Evolutionary conservation across 2,113 vertebrate species (phyloP), one percentile per base, ranked within the genome.

Genomic region (Crypturellus undulatus): DNA sequence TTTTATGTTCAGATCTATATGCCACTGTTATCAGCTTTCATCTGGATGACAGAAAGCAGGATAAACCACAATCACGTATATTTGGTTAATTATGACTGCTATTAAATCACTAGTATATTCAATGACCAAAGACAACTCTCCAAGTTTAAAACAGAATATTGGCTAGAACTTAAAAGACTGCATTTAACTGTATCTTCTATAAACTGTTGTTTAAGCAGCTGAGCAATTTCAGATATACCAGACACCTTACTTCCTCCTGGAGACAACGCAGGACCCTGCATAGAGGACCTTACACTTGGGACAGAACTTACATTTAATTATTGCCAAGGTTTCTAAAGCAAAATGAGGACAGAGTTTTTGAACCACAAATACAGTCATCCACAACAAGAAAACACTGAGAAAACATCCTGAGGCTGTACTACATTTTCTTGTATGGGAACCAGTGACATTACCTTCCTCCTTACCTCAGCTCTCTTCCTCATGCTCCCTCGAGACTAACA

Each of bases 21-120:
- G 1, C 4, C 92, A 40, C 36, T 49, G 21, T 24, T 64, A 73
- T 79, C 69, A 92, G 80, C 20, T 73, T 86, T 93, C 86, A 97
- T 96, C 94, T 84, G n/a, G 60, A 49, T 93, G 94, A 96, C 38
- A 89, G 24, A 94, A 95, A 96, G 67, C 96, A 96, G 93, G 63
- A 89, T 79, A 89, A 94, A 92, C 65, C 49, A 84, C 80, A 84
- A 38, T 6, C 70, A 28, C 28, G 43, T 65, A 71, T 67, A 90
- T 93, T 90, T 87, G 62, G 83, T 90, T 82, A 82, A 81, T 81
- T 76, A 79, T 38, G 69, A 93, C 36, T 58, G 79, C 77, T 87
- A 24, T 84, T 94, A 95, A 96, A 95, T 84, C 85, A 95, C 69
- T 69, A 34, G 22, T 67, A 65, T 42, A 84, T 87, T 76, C 43